Evolutionary conservation across 2,888 invertebrate genomes (phyloP).

Genomic region (Melipona beecheii): DNA sequence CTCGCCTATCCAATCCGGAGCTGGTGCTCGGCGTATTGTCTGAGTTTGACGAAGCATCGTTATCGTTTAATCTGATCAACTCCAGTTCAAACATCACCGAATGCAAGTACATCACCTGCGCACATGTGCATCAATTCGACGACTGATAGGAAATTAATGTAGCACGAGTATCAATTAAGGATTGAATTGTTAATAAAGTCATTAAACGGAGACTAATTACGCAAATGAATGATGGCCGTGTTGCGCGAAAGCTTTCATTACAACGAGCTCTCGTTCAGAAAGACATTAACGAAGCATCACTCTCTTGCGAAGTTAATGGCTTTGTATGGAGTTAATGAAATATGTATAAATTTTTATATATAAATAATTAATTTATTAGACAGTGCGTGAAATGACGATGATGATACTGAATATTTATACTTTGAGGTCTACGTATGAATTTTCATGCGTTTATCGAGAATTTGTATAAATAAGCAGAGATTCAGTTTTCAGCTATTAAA

Average conservation of each 20-base stretch:
- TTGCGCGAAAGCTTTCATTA: background rate
- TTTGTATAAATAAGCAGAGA: background rate
- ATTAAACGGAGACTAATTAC: background rate
- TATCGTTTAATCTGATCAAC: conserved; percentile 86
- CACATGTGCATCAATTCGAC: background rate
- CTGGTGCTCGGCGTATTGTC: conserved; percentile 62
- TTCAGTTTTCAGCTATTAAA: background rate
- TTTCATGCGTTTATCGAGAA: background rate
- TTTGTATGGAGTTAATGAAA: background rate
- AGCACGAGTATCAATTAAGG: background rate
- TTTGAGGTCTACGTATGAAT: background rate
- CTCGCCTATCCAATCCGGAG: conserved; percentile 85
- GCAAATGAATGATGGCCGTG: background rate
- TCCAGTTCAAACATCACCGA: conserved; percentile 95
- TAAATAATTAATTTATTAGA: background rate
- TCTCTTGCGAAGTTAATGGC: background rate
- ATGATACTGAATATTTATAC: background rate
- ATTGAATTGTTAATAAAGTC: background rate
- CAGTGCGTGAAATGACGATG: no score
- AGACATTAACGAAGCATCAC: background rate
- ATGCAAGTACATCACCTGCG: conserved; percentile 90
- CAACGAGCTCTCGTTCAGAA: background rate
- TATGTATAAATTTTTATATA: background rate
- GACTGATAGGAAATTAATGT: no score
- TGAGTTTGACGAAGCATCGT: conserved; percentile 63